phyloP scores from a whole-genome alignment of 2,113 vertebrate species.

The Galeopterus variegatus region DNA sequence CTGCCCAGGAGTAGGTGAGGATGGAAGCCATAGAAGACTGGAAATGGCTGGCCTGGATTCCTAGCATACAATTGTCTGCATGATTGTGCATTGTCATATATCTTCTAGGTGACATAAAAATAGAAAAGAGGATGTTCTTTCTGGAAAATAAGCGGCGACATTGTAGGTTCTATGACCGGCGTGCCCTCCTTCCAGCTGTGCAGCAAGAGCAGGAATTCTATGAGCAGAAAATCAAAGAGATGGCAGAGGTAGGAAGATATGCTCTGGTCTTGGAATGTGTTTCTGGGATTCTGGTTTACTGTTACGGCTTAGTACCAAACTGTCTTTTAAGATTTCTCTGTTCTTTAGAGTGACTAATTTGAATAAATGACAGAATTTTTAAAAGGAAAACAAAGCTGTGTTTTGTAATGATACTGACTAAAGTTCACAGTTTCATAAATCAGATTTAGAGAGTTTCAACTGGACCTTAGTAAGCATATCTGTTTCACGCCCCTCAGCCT shows the following conservation, averaged over 20 bases:
- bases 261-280: neutral
- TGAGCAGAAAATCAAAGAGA: slow-evolving; percentile 97
- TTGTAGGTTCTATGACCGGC: slow-evolving; percentile 91
- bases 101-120: slow-evolving; percentile 93
- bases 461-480: neutral
- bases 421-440: neutral
- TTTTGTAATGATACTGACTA: slow-evolving; percentile 39
- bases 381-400: neutral
- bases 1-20: accelerated
- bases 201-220: slow-evolving; percentile 95
- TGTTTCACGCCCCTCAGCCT: neutral
- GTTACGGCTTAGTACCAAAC: neutral
- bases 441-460: slow-evolving; percentile 1
- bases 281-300: neutral
- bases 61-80: neutral
- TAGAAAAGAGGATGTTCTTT: slow-evolving; percentile 97
- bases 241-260: slow-evolving; percentile 93
- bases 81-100: slow-evolving; percentile 54
- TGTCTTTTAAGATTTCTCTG: neutral
- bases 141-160: slow-evolving; percentile 96
- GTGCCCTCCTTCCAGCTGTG: slow-evolving; percentile 92
- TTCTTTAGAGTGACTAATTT: neutral
- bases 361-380: neutral
- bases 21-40: neutral
- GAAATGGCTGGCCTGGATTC: neutral